Conservation (phyloP, 2,888 invertebrate species). For the Calliscelio sp. region DNA sequence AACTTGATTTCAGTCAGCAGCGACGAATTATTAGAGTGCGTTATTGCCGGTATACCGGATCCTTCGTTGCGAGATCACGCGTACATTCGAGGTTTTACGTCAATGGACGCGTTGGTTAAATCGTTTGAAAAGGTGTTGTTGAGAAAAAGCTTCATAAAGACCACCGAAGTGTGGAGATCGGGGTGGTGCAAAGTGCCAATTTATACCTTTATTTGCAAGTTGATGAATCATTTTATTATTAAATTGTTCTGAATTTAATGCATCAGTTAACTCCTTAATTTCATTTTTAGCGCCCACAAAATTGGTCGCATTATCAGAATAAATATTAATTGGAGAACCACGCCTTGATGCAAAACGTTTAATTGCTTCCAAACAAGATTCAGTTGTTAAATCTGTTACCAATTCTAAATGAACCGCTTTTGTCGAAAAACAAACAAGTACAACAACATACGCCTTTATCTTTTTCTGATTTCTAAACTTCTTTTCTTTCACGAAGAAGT, state of each 20-base stretch:
- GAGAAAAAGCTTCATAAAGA: too few species aligned
- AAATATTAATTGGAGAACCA: slow-evolving; percentile 75
- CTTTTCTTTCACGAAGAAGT: slow-evolving; percentile 75
- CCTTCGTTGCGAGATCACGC: slow-evolving; percentile 2
- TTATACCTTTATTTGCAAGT: slow-evolving; percentile 11
- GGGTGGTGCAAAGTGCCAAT: background rate
- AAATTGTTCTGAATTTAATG: background rate
- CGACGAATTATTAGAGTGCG: slow-evolving; percentile 2
- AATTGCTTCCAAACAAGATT: slow-evolving; percentile 79
- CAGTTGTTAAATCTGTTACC: slow-evolving; percentile 77
- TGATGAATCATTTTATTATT: background rate
- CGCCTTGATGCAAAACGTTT: slow-evolving; percentile 79
- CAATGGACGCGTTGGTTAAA: background rate
- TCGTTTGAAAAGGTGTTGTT: slow-evolving; percentile 11
- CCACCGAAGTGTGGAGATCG: slow-evolving; percentile 1
- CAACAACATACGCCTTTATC: slow-evolving; percentile 64
- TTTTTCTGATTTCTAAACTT: slow-evolving; percentile 39
- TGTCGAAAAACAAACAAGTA: slow-evolving; percentile 79
- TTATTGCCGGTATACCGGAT: slow-evolving; percentile 18
- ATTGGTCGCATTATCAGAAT: slow-evolving; percentile 80
- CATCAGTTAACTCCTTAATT: slow-evolving; percentile 62
- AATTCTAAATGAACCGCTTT: slow-evolving; percentile 81
- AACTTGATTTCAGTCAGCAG: background rate
- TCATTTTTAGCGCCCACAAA: slow-evolving; percentile 79
- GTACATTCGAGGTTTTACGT: slow-evolving; percentile 2